Conservation (phyloP, 2,113 vertebrate species). For the Chitala chitala region DNA sequence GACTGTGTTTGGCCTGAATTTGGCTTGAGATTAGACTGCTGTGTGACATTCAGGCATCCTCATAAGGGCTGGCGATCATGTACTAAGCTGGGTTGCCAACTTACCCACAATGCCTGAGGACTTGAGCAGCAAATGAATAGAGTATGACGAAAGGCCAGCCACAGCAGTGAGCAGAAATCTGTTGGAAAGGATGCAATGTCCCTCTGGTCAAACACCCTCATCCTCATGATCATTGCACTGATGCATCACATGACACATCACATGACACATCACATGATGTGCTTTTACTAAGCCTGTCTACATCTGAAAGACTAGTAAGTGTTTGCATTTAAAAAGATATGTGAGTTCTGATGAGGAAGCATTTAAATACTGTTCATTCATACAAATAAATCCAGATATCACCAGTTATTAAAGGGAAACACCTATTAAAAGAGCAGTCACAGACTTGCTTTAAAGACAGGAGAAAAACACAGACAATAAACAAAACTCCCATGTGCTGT, state of each 20-base stretch:
- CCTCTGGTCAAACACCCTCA: not conserved
- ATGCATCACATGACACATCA: not conserved
- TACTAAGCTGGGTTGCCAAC: conserved; percentile 28
- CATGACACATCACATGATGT: not conserved
- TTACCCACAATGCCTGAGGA: conserved; percentile 91
- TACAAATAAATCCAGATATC: conserved; percentile 16
- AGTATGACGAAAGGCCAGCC: conserved; percentile 86
- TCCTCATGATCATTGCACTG: not conserved
- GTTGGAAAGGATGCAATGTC: conserved; percentile 28
- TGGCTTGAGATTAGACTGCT: not conserved
- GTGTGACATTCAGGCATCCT: not conserved
- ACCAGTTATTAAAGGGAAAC: conserved; percentile 34
- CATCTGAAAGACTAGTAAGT: not conserved
- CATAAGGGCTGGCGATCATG: not conserved
- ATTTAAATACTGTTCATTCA: conserved; percentile 19
- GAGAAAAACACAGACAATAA: conserved; percentile 29
- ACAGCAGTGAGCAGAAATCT: conserved; percentile 84
- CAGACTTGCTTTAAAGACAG: not conserved
- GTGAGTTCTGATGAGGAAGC: conserved; percentile 11
- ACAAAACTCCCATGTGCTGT: not conserved
- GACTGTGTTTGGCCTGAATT: not conserved
- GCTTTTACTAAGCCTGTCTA: not conserved
- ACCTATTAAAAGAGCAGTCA: conserved; percentile 28
- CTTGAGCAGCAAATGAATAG: conserved; percentile 93
- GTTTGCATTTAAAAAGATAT: conserved; percentile 1